Evolutionary conservation across 2,797 vertebrate species (phyloP), one percentile per base, ranked within the genome.

Genomic region (Pseudochromis fuscus): DNA sequence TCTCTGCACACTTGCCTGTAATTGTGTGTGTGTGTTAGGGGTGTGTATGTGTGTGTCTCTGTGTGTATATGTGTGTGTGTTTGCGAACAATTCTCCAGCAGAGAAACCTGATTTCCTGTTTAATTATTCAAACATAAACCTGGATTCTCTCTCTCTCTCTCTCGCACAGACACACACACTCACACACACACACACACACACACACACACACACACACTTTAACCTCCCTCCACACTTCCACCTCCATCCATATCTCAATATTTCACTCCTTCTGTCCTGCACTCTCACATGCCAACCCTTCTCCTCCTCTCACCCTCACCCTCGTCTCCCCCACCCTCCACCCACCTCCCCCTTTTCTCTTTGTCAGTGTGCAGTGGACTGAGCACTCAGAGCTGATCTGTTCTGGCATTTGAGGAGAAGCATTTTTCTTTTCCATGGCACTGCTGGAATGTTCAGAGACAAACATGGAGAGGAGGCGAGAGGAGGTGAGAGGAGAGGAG

Each of bases 351-450:
- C 68, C 67, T 35, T 77, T 65, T 67, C 72, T 80, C 79, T 91
- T 88, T 92, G 88, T 90, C 86, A 86, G 73, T 89, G 85, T 88
- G 90, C 92, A 89, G 84, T 87, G 91, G 91, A 84, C 86, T 89
- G 86, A 83, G 73, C 71, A 25, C 87, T 89, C 71, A 72, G 72
- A 80, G 79, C 82, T 93, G 93, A 94, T 93, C 75, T 69, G 87
- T 89, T 88, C 79, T 94, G 93, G 91, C 91, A 71, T 94, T 87
- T 90, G 84, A 90, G 84, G 83, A 88, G 81, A 86, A 86, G 84
- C 83, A 73, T 86, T 90, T 89, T 89, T 77, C 65, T 84, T 84
- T 82, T 86, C 76, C 79, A 55, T 85, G 76, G 82, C 83, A 80
- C 75, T 78, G 85, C 81, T 75, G 79, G 76, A 86, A 91, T 87